Percentiles rank a stretch among this genome's conserved stretches.
These are phyloP conservation scores for Pogonomyrmex californicus DNA, from an alignment of 1,140 invertebrate genomes.

Conservation along the genomic window DNA sequence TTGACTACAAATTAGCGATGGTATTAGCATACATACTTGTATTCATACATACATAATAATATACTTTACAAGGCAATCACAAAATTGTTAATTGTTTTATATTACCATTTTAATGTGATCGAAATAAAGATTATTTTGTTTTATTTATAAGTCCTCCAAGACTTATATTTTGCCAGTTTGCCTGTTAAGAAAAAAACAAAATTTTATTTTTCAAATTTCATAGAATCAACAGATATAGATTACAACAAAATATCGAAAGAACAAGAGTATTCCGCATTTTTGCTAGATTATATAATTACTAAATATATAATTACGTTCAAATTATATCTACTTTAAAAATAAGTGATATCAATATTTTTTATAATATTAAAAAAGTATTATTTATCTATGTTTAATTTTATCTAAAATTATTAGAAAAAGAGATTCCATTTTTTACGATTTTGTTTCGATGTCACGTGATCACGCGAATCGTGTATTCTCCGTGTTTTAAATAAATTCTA, in stretches of 20 bases:
- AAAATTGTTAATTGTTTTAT: slow-evolving; percentile 42
- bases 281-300: neutral
- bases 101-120: neutral
- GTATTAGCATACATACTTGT: neutral
- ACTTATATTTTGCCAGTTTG: slow-evolving; percentile 85
- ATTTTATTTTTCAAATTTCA: slow-evolving; percentile 20
- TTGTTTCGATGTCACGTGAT: neutral
- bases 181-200: slow-evolving; percentile 76
- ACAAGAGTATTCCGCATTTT: neutral
- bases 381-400: neutral
- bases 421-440: neutral
- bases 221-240: neutral
- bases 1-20: slow-evolving; percentile 12
- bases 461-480: neutral
- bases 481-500: neutral
- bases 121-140: slow-evolving; percentile 56
- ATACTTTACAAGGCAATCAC: slow-evolving; percentile 48
- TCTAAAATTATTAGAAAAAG: neutral
- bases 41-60: slow-evolving; percentile 3
- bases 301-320: neutral
- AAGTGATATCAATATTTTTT: slow-evolving; percentile 37
- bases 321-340: neutral
- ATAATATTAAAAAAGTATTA: slow-evolving; percentile 29
- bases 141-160: slow-evolving; percentile 79
- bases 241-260: neutral